Evolutionary conservation across 1,140 invertebrate species (phyloP), one percentile per base, ranked within the genome.

Genomic region (Sminthurinus signatus): DNA sequence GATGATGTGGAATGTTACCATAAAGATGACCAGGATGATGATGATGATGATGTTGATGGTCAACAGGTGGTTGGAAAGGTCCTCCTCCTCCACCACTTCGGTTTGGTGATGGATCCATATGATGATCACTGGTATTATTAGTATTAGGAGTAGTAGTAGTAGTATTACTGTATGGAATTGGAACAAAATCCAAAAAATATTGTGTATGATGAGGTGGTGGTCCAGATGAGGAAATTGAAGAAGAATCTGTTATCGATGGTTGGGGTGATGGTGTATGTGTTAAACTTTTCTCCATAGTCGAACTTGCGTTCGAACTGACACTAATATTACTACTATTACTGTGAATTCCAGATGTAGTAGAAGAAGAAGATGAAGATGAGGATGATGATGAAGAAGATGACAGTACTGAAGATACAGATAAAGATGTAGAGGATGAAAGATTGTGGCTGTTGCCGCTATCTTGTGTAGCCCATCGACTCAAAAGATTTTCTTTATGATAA

Each of bases 401-500:
- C n/a, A n/a, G n/a, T n/a, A n/a, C n/a, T n/a, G n/a, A n/a, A 1
- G 64, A 57, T 10, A 32, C 14, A 15, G 39, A 32, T 5, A 32
- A 36, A 44, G 55, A 55, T 12, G 28, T 44, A 1, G 56, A 43
- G 12, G 61, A 29, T 10, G 52, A 36, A 21, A 15, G 46, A n/a
- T 27, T 12, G 46, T 54, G 25, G 15, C 46, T 32, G n/a, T 42
- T 55, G 10, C 54, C 54, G 19, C 43, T 14, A 65, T 77, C 76
- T 73, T 85, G 82, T n/a, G 75, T 81, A n/a, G 82, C 82, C 87
- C 87, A 88, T 75, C 87, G 86, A 70, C 80, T 85, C 63, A 88
- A 76, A 59, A 88, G 76, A 70, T 86, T 88, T 71, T 87, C 85
- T 72, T 88, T 86, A 69, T 89, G 87, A 73, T 89, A 89, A 65